phyloP scores from a whole-genome alignment of 2,113 vertebrate species.

The Calyptomena viridis region DNA sequence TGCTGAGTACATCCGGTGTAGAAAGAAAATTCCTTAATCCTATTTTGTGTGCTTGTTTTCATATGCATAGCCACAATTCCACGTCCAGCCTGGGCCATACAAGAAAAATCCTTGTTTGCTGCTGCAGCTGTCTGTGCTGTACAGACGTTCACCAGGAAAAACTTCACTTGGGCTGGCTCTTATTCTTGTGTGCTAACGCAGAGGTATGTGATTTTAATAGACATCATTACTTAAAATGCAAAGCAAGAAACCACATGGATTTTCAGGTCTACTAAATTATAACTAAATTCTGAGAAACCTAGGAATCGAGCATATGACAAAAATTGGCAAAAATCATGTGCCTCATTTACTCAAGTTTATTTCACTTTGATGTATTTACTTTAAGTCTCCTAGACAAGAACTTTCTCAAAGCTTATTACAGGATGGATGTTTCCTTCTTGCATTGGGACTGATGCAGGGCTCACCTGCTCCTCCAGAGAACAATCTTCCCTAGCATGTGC shows the following conservation, averaged over 20 bases:
- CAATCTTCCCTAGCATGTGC: not conserved
- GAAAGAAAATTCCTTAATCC: conserved; percentile 45
- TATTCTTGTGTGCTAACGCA: not conserved
- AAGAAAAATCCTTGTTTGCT: not conserved
- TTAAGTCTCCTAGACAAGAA: not conserved
- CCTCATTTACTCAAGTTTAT: not conserved
- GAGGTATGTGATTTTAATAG: not conserved
- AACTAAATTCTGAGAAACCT: not conserved
- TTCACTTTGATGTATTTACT: not conserved
- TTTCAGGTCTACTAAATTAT: not conserved
- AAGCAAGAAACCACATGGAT: not conserved
- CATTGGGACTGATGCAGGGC: not conserved
- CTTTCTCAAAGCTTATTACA: not conserved
- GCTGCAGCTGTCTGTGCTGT: not conserved
- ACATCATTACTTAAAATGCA: not conserved
- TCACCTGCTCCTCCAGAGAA: not conserved
- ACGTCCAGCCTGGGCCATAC: not conserved
- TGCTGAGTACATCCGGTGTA: not conserved
- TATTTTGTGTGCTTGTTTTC: not conserved
- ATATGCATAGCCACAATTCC: not conserved
- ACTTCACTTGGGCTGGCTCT: not conserved
- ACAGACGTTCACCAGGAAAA: not conserved
- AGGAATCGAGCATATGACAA: not conserved
- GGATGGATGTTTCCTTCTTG: not conserved
- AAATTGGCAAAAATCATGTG: not conserved